These are phyloP conservation scores for Eupithecia abbreviata DNA, from an alignment of 2,888 invertebrate species.

Conservation along the genomic window DNA sequence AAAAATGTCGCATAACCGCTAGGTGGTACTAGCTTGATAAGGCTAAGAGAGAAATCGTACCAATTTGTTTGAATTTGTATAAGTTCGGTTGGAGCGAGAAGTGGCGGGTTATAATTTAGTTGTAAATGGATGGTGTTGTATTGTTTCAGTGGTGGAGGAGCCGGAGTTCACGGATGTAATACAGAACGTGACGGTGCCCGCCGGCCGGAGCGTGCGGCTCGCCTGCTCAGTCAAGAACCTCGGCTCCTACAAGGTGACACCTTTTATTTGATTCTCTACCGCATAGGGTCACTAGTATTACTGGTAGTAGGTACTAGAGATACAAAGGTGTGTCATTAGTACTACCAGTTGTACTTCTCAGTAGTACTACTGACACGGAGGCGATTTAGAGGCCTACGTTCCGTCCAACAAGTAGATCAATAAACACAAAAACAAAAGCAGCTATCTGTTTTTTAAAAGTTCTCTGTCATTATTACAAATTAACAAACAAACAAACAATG, in stretches of 20 bases:
- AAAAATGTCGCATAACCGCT: conserved; percentile 79
- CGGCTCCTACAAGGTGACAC: conserved; percentile 92
- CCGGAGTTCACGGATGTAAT: conserved; percentile 96
- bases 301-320: too few species aligned
- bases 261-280: conserved; percentile 13
- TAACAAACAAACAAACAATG: neutral
- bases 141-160: conserved; percentile 90
- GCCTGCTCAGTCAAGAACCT: conserved; percentile 96
- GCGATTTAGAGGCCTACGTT: neutral
- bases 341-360: too few species aligned
- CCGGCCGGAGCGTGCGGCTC: conserved; percentile 93
- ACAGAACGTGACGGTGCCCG: conserved; percentile 95
- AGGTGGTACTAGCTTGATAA: conserved; percentile 63
- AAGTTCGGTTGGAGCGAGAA: neutral
- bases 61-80: conserved; percentile 58
- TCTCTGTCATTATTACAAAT: neutral
- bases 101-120: neutral
- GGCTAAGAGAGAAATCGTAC: conserved; percentile 57
- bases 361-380: too few species aligned
- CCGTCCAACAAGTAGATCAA: neutral
- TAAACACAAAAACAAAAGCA: neutral
- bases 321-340: too few species aligned
- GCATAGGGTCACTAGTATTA: too few species aligned
- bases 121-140: conserved; percentile 40
- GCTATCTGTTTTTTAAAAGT: neutral